A percentile compares a stretch with the other conserved stretches of the same genome.
These are phyloP conservation scores for Chrysomallon squamiferum DNA, from an alignment of 1,140 invertebrate species.

Conservation along the genomic window DNA sequence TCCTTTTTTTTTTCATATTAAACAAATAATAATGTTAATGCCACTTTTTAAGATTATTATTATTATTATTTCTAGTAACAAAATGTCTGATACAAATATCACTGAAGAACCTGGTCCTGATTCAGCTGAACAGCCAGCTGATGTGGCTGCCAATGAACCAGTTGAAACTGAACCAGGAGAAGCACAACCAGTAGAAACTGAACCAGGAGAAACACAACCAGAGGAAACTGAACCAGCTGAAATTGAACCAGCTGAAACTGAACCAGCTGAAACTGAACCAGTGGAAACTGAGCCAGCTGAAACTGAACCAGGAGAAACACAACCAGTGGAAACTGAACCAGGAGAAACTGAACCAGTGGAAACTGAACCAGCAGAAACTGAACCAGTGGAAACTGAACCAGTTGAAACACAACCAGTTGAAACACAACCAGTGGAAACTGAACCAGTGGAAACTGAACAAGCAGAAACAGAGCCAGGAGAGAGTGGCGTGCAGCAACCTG, in stretches of 20 bases:
- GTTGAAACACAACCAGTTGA: conserved; percentile 7
- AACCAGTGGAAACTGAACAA: conserved; percentile 5
- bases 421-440: neutral
- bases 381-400: neutral
- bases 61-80: too few relatives aligned
- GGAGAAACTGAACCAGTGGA: conserved; percentile 2
- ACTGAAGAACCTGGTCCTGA: conserved; percentile 6
- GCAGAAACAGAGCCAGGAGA: conserved; percentile 2
- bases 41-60: too few relatives aligned
- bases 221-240: conserved; percentile 8
- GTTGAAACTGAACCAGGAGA: neutral
- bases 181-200: neutral
- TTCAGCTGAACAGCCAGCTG: conserved; percentile 1
- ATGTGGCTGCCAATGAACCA: neutral
- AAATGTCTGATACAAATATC: too few relatives aligned
- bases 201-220: conserved; percentile 6
- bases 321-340: conserved; percentile 1
- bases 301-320: neutral
- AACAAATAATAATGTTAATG: too few relatives aligned
- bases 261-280: neutral
- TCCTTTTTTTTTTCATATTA: too few relatives aligned
- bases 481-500: conserved; percentile 2
- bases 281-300: neutral
- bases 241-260: neutral
- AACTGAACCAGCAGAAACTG: conserved; percentile 8